Conservation (phyloP, 2,888 invertebrate species). For the Thymelicus lineola region DNA sequence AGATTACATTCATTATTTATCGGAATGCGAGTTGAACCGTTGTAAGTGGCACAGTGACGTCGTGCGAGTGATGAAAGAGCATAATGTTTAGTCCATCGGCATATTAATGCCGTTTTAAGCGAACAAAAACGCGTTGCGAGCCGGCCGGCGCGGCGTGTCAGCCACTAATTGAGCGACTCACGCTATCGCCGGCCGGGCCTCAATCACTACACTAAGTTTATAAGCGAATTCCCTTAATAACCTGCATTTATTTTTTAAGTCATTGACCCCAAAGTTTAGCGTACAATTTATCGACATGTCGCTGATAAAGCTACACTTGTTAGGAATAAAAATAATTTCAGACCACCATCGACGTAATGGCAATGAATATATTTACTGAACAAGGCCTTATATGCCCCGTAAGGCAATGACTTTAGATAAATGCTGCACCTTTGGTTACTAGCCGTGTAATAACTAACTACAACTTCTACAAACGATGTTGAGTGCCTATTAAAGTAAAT, state of each 20-base stretch:
- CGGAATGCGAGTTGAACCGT: slow-evolving; percentile 31
- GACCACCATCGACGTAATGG: slow-evolving; percentile 34
- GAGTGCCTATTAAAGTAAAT: slow-evolving; percentile 10
- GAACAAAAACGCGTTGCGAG: slow-evolving; percentile 74
- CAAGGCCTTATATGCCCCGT: slow-evolving; percentile 9
- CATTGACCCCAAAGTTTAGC: slow-evolving; percentile 46
- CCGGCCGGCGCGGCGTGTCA: slow-evolving; percentile 69
- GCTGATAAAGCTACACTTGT: slow-evolving; percentile 37
- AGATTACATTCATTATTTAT: slow-evolving; percentile 38
- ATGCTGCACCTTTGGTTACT: slow-evolving; percentile 17
- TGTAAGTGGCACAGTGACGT: slow-evolving; percentile 43
- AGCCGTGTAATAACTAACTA: slow-evolving; percentile 17
- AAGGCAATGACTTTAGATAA: slow-evolving; percentile 27
- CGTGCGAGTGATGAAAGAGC: slow-evolving; percentile 56
- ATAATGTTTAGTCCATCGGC: slow-evolving; percentile 69
- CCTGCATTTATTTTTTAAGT: slow-evolving; percentile 54
- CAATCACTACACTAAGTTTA: slow-evolving; percentile 63
- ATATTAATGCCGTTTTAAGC: slow-evolving; percentile 71
- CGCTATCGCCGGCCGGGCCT: slow-evolving; percentile 70
- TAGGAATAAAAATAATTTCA: slow-evolving; percentile 35
- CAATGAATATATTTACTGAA: slow-evolving; percentile 23
- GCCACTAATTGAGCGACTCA: slow-evolving; percentile 77
- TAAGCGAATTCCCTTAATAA: slow-evolving; percentile 63
- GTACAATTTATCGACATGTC: slow-evolving; percentile 39
- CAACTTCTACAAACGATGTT: slow-evolving; percentile 14